Evolutionary conservation across 2,797 vertebrate genomes (phyloP).

Genomic region (Sebastes paucispinis): DNA sequence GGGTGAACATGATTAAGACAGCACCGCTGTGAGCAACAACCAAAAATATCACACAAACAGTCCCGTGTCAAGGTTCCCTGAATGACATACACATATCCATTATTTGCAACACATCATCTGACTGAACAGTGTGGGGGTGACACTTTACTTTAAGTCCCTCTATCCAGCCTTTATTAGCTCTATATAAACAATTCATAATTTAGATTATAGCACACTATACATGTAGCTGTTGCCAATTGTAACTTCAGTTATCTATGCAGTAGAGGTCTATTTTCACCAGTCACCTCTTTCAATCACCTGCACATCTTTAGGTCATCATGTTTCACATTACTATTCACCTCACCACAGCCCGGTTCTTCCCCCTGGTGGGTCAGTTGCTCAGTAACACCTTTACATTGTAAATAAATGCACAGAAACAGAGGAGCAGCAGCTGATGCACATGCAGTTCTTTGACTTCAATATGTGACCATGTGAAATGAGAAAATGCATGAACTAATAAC

Average conservation of each 20-base stretch:
- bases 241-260: background rate
- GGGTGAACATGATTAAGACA: background rate
- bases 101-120: constrained; percentile 36
- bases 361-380: constrained; percentile 24
- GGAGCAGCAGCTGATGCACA: background rate
- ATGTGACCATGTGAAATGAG: background rate
- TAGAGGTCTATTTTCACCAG: background rate
- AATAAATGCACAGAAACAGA: background rate
- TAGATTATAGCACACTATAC: too few species aligned
- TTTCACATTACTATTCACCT: background rate
- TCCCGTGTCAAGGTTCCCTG: background rate
- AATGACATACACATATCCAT: constrained; percentile 4
- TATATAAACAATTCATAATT: background rate
- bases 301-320: background rate
- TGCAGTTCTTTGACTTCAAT: background rate
- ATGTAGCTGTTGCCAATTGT: too few species aligned
- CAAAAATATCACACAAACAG: background rate
- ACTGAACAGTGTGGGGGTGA: background rate
- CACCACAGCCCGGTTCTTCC: constrained; percentile 1
- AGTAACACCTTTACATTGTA: background rate
- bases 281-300: background rate
- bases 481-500: background rate
- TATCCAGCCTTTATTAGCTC: background rate
- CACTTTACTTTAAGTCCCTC: background rate
- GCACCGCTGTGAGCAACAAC: background rate